These are phyloP conservation scores for Lemur catta DNA, from an alignment of 2,797 vertebrate species.

Conservation along the genomic window DNA sequence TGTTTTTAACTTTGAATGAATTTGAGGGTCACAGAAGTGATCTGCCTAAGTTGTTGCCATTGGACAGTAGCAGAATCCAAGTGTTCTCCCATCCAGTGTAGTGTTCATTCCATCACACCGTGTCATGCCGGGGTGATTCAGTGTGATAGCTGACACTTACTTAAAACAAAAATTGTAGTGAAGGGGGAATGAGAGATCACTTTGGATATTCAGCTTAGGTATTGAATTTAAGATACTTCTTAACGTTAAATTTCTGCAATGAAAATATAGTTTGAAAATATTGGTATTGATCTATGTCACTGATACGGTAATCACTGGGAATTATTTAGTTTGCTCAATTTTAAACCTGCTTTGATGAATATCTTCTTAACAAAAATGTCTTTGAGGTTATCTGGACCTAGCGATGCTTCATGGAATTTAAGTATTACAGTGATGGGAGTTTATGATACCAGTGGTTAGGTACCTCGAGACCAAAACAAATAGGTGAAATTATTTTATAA, in stretches of 20 bases:
- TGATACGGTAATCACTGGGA: neutral
- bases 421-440: neutral
- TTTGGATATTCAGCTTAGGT: neutral
- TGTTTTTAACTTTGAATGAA: too few relatives aligned
- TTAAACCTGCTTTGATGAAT: conserved; percentile 6
- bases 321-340: conserved; percentile 19
- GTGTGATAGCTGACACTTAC: neutral
- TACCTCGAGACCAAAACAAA: neutral
- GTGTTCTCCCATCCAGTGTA: neutral
- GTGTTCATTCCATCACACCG: neutral
- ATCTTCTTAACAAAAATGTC: neutral
- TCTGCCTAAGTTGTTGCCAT: neutral
- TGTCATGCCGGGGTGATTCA: neutral
- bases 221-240: neutral
- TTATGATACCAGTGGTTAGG: neutral
- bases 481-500: neutral
- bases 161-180: neutral
- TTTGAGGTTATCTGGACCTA: conserved; percentile 38
- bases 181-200: neutral
- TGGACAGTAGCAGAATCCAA: neutral
- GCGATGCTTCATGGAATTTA: conserved; percentile 29
- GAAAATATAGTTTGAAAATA: neutral
- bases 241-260: conserved; percentile 17
- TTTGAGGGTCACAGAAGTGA: too few relatives aligned
- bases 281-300: neutral